Conservation (phyloP, 2,113 vertebrate species). For the Rhinogobius similis region DNA sequence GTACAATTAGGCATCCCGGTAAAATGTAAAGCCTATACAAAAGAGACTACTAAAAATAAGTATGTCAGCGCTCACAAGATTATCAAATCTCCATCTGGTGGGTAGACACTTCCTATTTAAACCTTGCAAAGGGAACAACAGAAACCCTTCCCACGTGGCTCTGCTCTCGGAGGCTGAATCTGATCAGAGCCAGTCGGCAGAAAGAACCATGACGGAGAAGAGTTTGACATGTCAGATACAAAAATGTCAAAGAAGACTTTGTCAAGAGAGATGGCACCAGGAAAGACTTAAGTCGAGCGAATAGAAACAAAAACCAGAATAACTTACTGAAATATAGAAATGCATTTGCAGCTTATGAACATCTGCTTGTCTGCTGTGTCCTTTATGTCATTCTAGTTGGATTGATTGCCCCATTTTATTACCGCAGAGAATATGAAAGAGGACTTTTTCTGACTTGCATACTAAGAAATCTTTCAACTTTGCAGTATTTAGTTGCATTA, state of each 20-base stretch:
- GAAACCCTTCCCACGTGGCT: constrained; percentile 10
- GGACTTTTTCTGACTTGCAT: background rate
- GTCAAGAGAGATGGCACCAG: constrained; percentile 15
- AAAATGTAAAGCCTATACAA: background rate
- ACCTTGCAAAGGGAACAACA: constrained; percentile 22
- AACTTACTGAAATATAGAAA: background rate
- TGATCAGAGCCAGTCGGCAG: constrained; percentile 30
- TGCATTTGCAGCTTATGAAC: background rate
- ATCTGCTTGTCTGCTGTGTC: constrained; percentile 9
- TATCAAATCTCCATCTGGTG: constrained; percentile 28
- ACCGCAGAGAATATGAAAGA: constrained; percentile 2
- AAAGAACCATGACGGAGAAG: constrained; percentile 31
- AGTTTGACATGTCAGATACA: constrained; percentile 37
- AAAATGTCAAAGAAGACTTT: constrained; percentile 37
- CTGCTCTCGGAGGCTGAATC: constrained; percentile 19
- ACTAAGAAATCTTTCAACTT: background rate
- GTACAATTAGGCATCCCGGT: background rate
- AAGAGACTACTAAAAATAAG: constrained; percentile 20
- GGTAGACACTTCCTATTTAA: constrained; percentile 26
- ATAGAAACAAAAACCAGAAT: constrained; percentile 8
- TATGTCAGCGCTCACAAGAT: background rate
- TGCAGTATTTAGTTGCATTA: constrained; percentile 15
- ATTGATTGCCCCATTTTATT: constrained; percentile 3
- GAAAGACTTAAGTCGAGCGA: constrained; percentile 5
- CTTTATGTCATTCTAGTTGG: background rate